Percentiles rank a stretch among this genome's conserved stretches.
Evolutionary conservation across 2,113 vertebrate genomes (phyloP).

Genomic region (Hiodon tergisus): DNA sequence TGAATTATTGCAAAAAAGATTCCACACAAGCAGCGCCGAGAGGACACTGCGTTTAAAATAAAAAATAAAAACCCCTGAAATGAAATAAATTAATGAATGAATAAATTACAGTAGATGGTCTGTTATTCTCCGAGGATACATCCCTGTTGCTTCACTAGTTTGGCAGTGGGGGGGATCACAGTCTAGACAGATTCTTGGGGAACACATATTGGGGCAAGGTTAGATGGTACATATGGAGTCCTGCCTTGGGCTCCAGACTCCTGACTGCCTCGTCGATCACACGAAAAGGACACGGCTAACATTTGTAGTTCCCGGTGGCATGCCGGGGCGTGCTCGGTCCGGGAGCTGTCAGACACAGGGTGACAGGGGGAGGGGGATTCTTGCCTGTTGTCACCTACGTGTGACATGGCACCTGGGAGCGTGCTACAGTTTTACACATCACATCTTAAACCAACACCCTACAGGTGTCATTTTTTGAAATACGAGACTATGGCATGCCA

Average conservation of each 20-base stretch:
- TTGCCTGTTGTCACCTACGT: neutral
- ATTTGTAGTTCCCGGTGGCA: neutral
- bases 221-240: no score
- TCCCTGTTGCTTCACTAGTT: conserved; percentile 27
- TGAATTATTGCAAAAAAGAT: conserved; percentile 47
- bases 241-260: no score
- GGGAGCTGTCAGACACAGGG: neutral
- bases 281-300: neutral
- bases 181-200: no score
- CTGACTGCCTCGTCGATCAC: no score
- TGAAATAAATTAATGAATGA: no score
- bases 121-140: conserved; percentile 39
- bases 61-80: neutral
- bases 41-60: conserved; percentile 42
- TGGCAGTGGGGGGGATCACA: neutral
- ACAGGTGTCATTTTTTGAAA: no score
- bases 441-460: no score
- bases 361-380: neutral
- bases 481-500: no score
- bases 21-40: conserved; percentile 32
- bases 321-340: neutral
- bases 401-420: no score
- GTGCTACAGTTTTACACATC: no score
- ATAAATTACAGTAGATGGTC: conserved; percentile 41
- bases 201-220: no score